Percentiles rank a stretch among this genome's conserved stretches.
phyloP scores from a whole-genome alignment of 1,140 invertebrate species.

The Periplaneta americana region DNA sequence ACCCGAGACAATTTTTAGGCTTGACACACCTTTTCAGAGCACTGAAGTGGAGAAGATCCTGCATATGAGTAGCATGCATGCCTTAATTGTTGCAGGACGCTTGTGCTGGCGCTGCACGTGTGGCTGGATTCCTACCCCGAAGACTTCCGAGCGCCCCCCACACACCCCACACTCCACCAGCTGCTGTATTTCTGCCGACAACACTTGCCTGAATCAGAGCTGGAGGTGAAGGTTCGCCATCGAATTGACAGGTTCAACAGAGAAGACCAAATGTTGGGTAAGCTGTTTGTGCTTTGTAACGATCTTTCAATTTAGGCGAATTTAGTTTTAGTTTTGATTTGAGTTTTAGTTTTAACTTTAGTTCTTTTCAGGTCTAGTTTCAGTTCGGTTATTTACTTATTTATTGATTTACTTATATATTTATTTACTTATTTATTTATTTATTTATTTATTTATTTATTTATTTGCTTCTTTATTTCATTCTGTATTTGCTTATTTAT shows the following conservation, averaged over 20 bases:
- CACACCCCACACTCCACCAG: conserved; percentile 71
- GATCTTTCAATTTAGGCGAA: too few relatives aligned
- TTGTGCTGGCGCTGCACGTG: conserved; percentile 84
- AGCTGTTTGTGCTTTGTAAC: too few relatives aligned
- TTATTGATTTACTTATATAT: too few relatives aligned
- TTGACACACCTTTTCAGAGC: not conserved
- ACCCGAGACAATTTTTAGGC: too few relatives aligned
- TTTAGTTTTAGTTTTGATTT: too few relatives aligned
- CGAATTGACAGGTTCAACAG: conserved; percentile 52
- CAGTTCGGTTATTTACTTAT: too few relatives aligned
- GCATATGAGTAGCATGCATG: not conserved
- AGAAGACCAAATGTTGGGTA: conserved; percentile 44
- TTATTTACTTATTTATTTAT: too few relatives aligned
- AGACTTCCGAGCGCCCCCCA: conserved; percentile 89
- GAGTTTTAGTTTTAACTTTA: too few relatives aligned
- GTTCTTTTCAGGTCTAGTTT: too few relatives aligned
- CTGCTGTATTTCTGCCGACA: conserved; percentile 79
- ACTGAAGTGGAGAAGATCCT: not conserved
- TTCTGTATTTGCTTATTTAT: too few relatives aligned
- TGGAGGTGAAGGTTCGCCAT: conserved; percentile 65
- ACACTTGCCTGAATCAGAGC: conserved; percentile 70
- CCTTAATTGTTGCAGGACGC: conserved; percentile 52
- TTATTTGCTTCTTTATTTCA: too few relatives aligned
- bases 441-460: too few relatives aligned
- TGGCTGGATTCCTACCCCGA: conserved; percentile 97